Percentiles rank a stretch among this genome's conserved stretches.
Evolutionary conservation across 2,888 invertebrate species (phyloP).

Genomic region (Archaeoteleia sp.): DNA sequence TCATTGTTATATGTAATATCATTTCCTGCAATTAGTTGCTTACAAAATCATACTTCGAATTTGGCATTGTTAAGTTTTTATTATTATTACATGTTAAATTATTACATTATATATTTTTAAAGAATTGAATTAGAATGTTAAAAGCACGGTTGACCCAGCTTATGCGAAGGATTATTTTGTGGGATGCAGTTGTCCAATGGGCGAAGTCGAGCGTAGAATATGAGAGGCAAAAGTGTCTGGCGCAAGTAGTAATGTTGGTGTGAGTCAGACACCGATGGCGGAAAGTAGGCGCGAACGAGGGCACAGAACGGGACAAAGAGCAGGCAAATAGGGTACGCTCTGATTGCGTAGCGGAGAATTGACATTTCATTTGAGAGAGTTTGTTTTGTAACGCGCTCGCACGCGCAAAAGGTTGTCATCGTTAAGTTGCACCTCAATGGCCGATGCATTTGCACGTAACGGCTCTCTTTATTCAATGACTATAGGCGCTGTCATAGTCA

Average conservation of each 20-base stretch:
- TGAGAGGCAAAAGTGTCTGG: constrained; percentile 29
- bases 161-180: constrained; percentile 15
- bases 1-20: too few relatives aligned
- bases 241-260: constrained; percentile 37
- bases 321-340: constrained; percentile 54
- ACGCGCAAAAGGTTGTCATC: constrained; percentile 28
- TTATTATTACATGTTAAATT: too few relatives aligned
- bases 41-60: too few relatives aligned
- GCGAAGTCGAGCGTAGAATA: constrained; percentile 24
- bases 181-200: constrained; percentile 23
- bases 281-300: constrained; percentile 29
- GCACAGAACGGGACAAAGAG: constrained; percentile 39
- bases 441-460: constrained; percentile 20
- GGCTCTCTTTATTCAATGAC: constrained; percentile 20
- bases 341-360: constrained; percentile 57
- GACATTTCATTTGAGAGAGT: constrained; percentile 60
- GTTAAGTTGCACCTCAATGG: constrained; percentile 20
- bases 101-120: too few relatives aligned
- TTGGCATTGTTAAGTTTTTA: too few relatives aligned
- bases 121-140: not conserved
- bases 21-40: too few relatives aligned
- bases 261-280: constrained; percentile 34
- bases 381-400: constrained; percentile 45
- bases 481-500: too few relatives aligned
- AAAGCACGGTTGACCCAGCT: not conserved